A percentile compares a stretch with the other conserved stretches of the same genome.
Conservation (phyloP, 2,113 vertebrate species). For the Cheilinus undulatus region DNA sequence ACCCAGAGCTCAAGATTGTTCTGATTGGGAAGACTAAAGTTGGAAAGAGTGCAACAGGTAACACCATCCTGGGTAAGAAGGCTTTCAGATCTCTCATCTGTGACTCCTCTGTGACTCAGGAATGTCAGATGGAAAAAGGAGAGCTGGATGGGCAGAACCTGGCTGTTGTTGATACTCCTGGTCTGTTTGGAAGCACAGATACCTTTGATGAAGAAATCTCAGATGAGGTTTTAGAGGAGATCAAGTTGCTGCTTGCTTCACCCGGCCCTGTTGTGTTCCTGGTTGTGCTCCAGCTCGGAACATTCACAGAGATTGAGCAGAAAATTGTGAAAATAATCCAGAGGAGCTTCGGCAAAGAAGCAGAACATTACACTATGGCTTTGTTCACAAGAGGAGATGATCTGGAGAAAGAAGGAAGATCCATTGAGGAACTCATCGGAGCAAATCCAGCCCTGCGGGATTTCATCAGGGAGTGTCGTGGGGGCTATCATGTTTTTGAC, state of each 20-base stretch:
- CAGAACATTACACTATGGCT: neutral
- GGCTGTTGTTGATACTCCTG: neutral
- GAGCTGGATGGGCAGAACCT: neutral
- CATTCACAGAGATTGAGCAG: neutral
- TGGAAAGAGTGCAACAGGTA: slow-evolving; percentile 14
- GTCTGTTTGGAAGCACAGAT: neutral
- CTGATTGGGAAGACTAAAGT: neutral
- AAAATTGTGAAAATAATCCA: neutral
- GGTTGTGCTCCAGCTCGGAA: neutral
- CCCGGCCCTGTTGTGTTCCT: neutral
- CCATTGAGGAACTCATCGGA: neutral
- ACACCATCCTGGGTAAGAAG: neutral
- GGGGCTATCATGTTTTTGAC: neutral
- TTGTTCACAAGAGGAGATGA: slow-evolving; percentile 2
- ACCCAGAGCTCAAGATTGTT: neutral
- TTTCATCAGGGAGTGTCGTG: neutral
- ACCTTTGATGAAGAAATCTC: neutral
- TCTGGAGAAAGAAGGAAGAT: neutral
- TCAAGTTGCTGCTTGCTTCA: neutral
- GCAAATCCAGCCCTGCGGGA: neutral
- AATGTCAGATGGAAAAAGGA: neutral
- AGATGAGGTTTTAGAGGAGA: neutral
- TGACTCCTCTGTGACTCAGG: neutral
- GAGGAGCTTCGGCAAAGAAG: neutral
- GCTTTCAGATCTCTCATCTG: neutral